These are phyloP conservation scores for Monomorium pharaonis DNA, from an alignment of 1,140 invertebrate genomes.

Conservation along the genomic window DNA sequence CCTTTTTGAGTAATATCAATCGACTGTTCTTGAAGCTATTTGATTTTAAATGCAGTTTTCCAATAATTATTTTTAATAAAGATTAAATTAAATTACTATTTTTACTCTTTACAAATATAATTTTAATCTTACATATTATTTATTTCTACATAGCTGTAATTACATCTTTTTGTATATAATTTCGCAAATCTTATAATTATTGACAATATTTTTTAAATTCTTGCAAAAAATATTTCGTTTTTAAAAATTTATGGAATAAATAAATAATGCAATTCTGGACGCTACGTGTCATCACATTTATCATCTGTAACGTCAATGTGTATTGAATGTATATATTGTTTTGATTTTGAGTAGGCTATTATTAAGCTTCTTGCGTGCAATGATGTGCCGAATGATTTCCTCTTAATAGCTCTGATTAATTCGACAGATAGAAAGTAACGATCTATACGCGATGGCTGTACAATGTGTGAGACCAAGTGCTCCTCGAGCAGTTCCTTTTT, in stretches of 20 bases:
- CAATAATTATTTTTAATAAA: not conserved
- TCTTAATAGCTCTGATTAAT: slow-evolving; percentile 9
- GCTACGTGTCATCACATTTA: not conserved
- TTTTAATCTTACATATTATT: no score
- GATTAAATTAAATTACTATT: not conserved
- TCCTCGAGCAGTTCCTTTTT: slow-evolving; percentile 19
- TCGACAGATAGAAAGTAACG: slow-evolving; percentile 18
- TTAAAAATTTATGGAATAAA: not conserved
- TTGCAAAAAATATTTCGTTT: not conserved
- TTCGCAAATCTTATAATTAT: not conserved
- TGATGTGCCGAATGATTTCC: not conserved
- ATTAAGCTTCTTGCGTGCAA: not conserved
- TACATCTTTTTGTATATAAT: no score
- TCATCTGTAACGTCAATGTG: not conserved
- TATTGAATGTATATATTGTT: not conserved
- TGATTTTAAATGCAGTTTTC: not conserved
- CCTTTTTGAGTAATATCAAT: not conserved
- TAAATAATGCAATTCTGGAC: not conserved
- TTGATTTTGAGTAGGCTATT: not conserved
- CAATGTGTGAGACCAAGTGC: not conserved
- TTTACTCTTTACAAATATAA: no score
- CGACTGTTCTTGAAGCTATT: not conserved
- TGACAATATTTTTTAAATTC: not conserved
- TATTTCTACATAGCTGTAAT: no score
- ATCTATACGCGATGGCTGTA: not conserved